Conservation (phyloP, 2,113 vertebrate genomes). For the Cyprinus carpio region DNA sequence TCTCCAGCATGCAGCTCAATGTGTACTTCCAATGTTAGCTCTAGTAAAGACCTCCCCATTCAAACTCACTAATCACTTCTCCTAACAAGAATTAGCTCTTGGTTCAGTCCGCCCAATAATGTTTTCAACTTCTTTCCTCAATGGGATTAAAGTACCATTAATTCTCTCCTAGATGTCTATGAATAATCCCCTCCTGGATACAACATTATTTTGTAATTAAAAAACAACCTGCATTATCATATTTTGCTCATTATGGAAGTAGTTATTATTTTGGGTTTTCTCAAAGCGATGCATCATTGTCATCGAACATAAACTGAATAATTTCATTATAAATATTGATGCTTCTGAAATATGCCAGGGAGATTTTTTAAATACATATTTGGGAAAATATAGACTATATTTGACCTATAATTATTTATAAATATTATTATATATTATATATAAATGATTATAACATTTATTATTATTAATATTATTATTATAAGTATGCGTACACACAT, state of each 20-base stretch:
- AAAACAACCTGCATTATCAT: constrained; percentile 64
- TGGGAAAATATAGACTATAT: background rate
- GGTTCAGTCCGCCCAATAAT: constrained; percentile 64
- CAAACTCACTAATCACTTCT: constrained; percentile 77
- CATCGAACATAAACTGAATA: constrained; percentile 7
- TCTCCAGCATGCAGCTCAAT: constrained; percentile 78
- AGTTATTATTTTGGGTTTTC: constrained; percentile 44
- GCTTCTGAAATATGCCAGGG: too few relatives aligned
- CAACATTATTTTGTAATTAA: constrained; percentile 61
- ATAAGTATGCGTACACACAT: too few relatives aligned
- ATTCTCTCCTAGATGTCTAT: constrained; percentile 59
- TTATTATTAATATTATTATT: too few relatives aligned
- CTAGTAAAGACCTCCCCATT: constrained; percentile 78
- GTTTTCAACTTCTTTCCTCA: constrained; percentile 59
- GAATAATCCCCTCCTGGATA: constrained; percentile 63
- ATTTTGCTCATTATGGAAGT: constrained; percentile 49
- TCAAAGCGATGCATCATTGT: constrained; percentile 15
- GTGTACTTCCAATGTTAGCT: constrained; percentile 81
- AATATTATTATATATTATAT: too few relatives aligned
- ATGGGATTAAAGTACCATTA: constrained; percentile 66
- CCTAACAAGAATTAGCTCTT: constrained; percentile 69
- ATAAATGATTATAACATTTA: too few relatives aligned
- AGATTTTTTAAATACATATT: background rate
- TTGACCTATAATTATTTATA: too few relatives aligned
- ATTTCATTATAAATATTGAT: constrained; percentile 22